Evolutionary conservation across 2,888 invertebrate species (phyloP).

Genomic region (Autographa gamma): DNA sequence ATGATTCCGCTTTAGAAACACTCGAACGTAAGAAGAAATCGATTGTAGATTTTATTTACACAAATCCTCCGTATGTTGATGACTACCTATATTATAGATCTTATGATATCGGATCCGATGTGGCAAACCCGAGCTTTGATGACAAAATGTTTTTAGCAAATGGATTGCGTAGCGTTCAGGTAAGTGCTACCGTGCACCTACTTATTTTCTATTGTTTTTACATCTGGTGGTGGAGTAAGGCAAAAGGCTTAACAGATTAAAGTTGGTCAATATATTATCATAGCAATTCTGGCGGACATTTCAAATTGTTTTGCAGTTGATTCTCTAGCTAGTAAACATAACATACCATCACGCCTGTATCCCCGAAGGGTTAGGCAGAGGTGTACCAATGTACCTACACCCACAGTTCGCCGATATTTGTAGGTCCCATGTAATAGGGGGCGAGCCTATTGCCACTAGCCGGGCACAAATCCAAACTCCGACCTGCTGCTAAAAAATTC

Average conservation of each 20-base stretch:
- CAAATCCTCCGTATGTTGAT: conserved; percentile 78
- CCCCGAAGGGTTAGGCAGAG: too few species aligned
- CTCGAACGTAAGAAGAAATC: conserved; percentile 81
- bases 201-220: background rate
- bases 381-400: too few species aligned
- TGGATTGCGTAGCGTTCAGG: conserved; percentile 82
- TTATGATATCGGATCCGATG: conserved; percentile 74
- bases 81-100: conserved; percentile 80
- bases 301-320: background rate
- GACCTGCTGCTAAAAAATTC: too few species aligned
- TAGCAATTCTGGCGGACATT: background rate
- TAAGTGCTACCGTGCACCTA: conserved; percentile 51
- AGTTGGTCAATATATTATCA: too few species aligned
- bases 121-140: conserved; percentile 64
- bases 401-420: too few species aligned
- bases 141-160: conserved; percentile 81
- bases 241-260: too few species aligned
- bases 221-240: too few species aligned
- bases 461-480: too few species aligned
- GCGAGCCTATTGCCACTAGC: too few species aligned
- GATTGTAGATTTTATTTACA: conserved; percentile 81
- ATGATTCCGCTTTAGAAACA: conserved; percentile 73
- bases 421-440: too few species aligned
- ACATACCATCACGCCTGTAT: too few species aligned
- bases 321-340: too few species aligned